Evolutionary conservation across 2,888 invertebrate genomes (phyloP).

Genomic region (Archips xylosteana): DNA sequence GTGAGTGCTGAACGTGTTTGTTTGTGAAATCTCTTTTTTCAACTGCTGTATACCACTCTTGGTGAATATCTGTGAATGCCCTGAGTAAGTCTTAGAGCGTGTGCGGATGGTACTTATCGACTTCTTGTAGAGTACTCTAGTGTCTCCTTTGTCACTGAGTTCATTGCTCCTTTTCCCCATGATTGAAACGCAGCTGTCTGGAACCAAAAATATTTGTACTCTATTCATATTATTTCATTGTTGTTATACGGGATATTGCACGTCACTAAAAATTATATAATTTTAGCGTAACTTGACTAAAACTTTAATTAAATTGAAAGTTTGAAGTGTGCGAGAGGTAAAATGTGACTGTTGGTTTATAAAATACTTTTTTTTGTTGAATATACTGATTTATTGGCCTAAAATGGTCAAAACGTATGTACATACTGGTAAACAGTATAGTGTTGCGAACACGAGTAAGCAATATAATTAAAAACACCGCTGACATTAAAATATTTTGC

Average conservation of each 20-base stretch:
- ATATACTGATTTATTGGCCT: too few relatives aligned
- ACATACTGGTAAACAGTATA: too few relatives aligned
- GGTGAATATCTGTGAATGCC: conserved; percentile 56
- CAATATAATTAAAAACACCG: too few relatives aligned
- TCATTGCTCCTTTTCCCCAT: conserved; percentile 61
- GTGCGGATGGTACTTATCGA: conserved; percentile 59
- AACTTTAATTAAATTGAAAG: too few relatives aligned
- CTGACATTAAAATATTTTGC: too few relatives aligned
- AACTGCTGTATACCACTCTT: conserved; percentile 56
- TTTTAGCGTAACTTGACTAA: too few relatives aligned
- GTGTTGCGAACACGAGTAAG: too few relatives aligned
- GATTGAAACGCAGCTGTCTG: conserved; percentile 60
- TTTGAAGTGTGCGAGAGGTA: too few relatives aligned
- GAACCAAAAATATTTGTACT: conserved; percentile 74
- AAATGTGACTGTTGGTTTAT: too few relatives aligned
- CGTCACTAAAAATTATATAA: neutral
- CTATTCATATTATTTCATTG: conserved; percentile 60
- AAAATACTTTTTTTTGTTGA: too few relatives aligned
- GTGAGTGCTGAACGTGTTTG: conserved; percentile 52
- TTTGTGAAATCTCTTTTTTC: conserved; percentile 57
- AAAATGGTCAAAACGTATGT: too few relatives aligned
- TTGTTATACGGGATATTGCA: conserved; percentile 1
- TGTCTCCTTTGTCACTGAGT: conserved; percentile 51
- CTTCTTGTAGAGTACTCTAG: conserved; percentile 66
- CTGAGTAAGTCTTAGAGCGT: conserved; percentile 63